Conservation (phyloP, 2,888 invertebrate genomes). For the Euphydryas editha region DNA sequence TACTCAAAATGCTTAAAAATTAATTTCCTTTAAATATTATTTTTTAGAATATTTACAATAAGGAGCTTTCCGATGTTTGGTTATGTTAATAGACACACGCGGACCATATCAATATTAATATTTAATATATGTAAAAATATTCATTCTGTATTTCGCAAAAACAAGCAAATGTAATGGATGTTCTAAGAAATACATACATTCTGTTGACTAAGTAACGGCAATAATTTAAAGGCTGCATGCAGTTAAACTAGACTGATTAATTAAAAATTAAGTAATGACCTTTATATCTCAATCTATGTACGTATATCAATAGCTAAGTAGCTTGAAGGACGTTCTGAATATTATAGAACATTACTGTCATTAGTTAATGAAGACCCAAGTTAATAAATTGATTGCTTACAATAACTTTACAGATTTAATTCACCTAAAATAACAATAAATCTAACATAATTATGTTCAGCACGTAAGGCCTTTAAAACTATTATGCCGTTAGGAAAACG, state of each 20-base stretch:
- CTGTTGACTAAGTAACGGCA: constrained; percentile 11
- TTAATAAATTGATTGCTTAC: too few relatives aligned
- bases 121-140: constrained; percentile 10
- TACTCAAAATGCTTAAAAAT: not conserved
- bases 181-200: constrained; percentile 21
- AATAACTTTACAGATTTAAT: too few relatives aligned
- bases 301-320: too few relatives aligned
- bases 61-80: not conserved
- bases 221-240: not conserved
- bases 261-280: not conserved
- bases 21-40: not conserved
- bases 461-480: not conserved
- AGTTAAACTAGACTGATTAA: too few relatives aligned
- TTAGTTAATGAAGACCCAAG: too few relatives aligned
- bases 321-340: too few relatives aligned
- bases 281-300: too few relatives aligned
- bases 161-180: not conserved
- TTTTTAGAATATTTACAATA: not conserved
- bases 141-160: constrained; percentile 3
- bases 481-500: not conserved
- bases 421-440: not conserved
- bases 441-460: not conserved
- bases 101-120: not conserved
- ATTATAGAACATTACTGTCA: too few relatives aligned
- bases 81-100: not conserved